Conservation (phyloP, 2,113 vertebrate genomes). For the Spea bombifrons region DNA sequence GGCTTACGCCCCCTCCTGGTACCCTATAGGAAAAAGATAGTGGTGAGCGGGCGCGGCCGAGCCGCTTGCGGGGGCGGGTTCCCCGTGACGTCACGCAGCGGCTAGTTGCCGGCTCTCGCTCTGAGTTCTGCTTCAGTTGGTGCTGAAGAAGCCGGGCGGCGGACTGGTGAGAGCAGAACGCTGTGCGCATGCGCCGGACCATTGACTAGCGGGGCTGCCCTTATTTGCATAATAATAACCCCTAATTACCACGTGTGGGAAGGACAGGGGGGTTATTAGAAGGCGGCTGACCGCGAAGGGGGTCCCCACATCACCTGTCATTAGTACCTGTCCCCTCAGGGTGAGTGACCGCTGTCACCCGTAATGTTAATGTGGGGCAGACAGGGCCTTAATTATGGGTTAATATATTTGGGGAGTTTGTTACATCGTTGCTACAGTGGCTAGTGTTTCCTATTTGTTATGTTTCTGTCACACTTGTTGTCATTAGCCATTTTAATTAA, state of each 20-base stretch:
- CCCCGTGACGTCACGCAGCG: constrained; percentile 19
- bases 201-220: background rate
- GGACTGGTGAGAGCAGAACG: constrained; percentile 22
- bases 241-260: background rate
- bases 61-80: constrained; percentile 5
- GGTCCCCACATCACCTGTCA: background rate
- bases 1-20: background rate
- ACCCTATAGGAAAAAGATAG: background rate
- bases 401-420: too few species aligned
- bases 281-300: background rate
- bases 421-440: too few species aligned
- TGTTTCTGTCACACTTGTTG: too few species aligned
- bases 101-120: constrained; percentile 30
- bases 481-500: too few species aligned
- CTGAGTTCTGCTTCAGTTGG: constrained; percentile 22
- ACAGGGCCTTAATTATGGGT: too few species aligned
- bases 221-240: background rate
- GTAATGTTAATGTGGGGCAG: background rate
- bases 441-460: too few species aligned
- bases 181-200: constrained; percentile 14
- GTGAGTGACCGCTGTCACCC: background rate
- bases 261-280: background rate
- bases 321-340: background rate
- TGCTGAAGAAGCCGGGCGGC: constrained; percentile 13
- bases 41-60: background rate